These are phyloP conservation scores for Oriolus oriolus DNA, from an alignment of 2,113 vertebrate genomes.

Conservation along the genomic window DNA sequence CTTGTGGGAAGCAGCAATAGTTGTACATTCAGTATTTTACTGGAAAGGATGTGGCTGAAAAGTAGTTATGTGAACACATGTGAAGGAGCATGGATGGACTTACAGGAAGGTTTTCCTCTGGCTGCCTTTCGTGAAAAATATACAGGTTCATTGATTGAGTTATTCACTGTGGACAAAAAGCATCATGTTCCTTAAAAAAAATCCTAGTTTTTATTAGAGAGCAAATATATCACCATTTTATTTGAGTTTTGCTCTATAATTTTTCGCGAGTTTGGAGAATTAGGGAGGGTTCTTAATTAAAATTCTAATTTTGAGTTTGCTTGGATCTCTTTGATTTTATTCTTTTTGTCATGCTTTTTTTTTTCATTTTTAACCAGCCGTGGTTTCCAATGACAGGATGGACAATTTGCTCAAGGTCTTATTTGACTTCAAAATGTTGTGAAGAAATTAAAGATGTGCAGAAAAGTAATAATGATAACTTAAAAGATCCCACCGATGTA, in stretches of 20 bases:
- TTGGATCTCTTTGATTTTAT: not conserved
- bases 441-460: not conserved
- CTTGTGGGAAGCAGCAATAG: not conserved
- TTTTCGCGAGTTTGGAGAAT: not conserved
- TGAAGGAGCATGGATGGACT: too few relatives aligned
- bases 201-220: not conserved
- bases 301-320: not conserved
- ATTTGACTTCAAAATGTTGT: not conserved
- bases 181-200: not conserved
- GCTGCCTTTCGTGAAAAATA: not conserved
- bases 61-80: not conserved
- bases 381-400: not conserved
- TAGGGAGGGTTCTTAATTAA: not conserved
- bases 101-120: not conserved
- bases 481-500: not conserved
- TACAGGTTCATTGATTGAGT: not conserved
- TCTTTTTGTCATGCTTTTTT: not conserved
- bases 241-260: not conserved
- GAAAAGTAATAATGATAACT: not conserved
- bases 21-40: not conserved
- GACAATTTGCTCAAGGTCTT: not conserved
- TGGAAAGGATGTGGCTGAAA: not conserved
- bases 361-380: not conserved
- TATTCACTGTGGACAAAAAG: not conserved
- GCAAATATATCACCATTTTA: not conserved